These are phyloP conservation scores for Autographa pulchrina DNA, from an alignment of 2,888 invertebrate genomes.

Conservation along the genomic window DNA sequence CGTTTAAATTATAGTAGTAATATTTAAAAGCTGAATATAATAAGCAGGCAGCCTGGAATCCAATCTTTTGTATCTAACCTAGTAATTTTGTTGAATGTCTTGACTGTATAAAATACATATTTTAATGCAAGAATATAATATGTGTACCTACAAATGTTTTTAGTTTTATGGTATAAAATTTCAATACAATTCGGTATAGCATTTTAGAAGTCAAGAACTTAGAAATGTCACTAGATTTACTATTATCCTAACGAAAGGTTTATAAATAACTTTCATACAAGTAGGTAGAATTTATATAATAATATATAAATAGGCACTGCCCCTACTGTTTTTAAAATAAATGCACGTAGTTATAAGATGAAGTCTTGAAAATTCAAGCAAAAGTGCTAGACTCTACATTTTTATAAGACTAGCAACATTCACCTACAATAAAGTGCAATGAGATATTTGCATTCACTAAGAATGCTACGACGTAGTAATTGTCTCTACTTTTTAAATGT, in stretches of 20 bases:
- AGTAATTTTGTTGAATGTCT: slow-evolving; percentile 28
- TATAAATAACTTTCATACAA: neutral
- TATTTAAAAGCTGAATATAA: slow-evolving; percentile 33
- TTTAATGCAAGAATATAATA: neutral
- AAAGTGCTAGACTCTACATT: slow-evolving; percentile 4
- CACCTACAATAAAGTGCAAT: slow-evolving; percentile 2
- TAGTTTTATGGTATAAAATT: neutral
- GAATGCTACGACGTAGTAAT: slow-evolving; percentile 1
- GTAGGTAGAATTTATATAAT: neutral
- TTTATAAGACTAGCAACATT: slow-evolving; percentile 4
- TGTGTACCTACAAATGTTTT: neutral
- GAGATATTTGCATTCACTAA: neutral
- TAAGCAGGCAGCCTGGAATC: slow-evolving; percentile 27
- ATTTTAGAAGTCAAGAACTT: neutral
- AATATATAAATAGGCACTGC: neutral
- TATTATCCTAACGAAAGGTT: neutral
- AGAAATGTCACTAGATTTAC: neutral
- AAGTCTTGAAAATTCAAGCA: slow-evolving; percentile 1
- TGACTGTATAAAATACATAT: neutral
- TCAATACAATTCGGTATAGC: neutral
- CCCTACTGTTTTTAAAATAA: neutral
- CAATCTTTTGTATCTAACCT: slow-evolving; percentile 23
- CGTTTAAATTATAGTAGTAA: slow-evolving; percentile 54
- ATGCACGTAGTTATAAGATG: neutral
- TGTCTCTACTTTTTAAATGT: slow-evolving; percentile 4